These are phyloP conservation scores for Morone chrysops DNA, from an alignment of 2,113 vertebrate species.

Conservation along the genomic window DNA sequence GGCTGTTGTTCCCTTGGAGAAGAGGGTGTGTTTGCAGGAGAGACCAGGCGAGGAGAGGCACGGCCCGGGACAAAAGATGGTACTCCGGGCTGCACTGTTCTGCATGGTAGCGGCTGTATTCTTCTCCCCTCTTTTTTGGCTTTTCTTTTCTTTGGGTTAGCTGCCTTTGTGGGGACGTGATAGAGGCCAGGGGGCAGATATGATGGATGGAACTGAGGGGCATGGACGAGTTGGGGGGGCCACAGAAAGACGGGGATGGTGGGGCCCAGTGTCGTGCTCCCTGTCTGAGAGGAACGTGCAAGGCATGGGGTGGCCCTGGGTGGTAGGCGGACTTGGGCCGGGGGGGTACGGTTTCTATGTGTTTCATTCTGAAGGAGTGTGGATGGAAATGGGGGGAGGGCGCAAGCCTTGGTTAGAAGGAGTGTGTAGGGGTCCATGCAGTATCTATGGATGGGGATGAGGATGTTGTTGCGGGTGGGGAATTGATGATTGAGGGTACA, in stretches of 20 bases:
- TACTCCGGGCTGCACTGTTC: conserved; percentile 77
- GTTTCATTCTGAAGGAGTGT: conserved; percentile 53
- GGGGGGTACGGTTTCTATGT: conserved; percentile 37
- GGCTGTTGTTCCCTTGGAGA: conserved; percentile 74
- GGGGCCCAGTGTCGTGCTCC: conserved; percentile 80
- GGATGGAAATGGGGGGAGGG: conserved; percentile 35
- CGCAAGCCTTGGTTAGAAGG: background rate
- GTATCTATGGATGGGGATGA: background rate
- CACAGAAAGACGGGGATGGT: conserved; percentile 45
- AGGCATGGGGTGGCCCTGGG: conserved; percentile 74
- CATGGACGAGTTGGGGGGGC: conserved; percentile 40
- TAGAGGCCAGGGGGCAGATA: conserved; percentile 76
- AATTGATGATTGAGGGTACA: conserved; percentile 4
- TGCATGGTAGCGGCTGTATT: conserved; percentile 82
- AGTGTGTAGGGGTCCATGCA: background rate
- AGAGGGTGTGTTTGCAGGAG: conserved; percentile 79
- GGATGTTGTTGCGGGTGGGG: conserved; percentile 22
- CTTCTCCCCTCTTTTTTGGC: conserved; percentile 66
- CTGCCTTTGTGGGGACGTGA: conserved; percentile 73
- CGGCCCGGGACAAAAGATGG: conserved; percentile 75
- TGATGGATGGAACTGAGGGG: conserved; percentile 80
- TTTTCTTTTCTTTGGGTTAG: conserved; percentile 77
- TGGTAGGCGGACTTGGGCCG: conserved; percentile 49
- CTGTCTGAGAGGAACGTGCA: conserved; percentile 80
- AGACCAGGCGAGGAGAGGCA: conserved; percentile 77